Conservation (phyloP, 2,113 vertebrate genomes). For the Nerophis ophidion region DNA sequence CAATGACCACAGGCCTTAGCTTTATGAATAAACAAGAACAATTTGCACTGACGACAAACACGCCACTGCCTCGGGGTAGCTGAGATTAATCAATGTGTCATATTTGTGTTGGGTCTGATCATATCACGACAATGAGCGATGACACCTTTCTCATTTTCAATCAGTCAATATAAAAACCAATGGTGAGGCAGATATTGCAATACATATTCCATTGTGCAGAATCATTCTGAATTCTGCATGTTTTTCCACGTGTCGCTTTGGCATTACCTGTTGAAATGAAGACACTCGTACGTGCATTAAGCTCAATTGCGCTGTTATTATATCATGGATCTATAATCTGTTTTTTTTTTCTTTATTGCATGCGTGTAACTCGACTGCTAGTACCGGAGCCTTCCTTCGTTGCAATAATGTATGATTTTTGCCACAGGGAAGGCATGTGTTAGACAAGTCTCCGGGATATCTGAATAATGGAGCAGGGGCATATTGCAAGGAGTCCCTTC, state of each 20-base stretch:
- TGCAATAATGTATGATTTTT: slow-evolving; percentile 45
- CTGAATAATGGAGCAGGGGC: slow-evolving; percentile 44
- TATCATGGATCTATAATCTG: not conserved
- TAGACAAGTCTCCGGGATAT: slow-evolving; percentile 52
- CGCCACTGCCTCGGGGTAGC: slow-evolving; percentile 17
- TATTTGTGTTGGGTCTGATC: slow-evolving; percentile 27
- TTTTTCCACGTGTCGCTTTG: not conserved
- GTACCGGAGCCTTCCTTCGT: slow-evolving; percentile 38
- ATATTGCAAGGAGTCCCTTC: slow-evolving; percentile 15
- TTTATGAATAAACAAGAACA: slow-evolving; percentile 35
- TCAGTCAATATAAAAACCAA: slow-evolving; percentile 48
- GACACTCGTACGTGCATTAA: not conserved
- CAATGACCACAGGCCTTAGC: slow-evolving; percentile 20
- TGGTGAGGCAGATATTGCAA: slow-evolving; percentile 30
- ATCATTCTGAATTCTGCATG: not conserved
- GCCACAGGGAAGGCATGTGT: slow-evolving; percentile 33
- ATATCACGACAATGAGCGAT: slow-evolving; percentile 29
- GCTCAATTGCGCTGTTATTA: no score
- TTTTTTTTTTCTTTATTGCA: slow-evolving; percentile 28
- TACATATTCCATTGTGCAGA: slow-evolving; percentile 18
- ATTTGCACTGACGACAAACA: slow-evolving; percentile 35
- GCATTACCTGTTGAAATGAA: slow-evolving; percentile 3
- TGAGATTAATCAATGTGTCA: slow-evolving; percentile 48
- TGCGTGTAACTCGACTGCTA: slow-evolving; percentile 28
- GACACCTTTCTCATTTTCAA: slow-evolving; percentile 24